Evolutionary conservation across 2,888 invertebrate genomes (phyloP), one percentile per base, ranked within the genome.

Genomic region (Drosophila affinis): DNA sequence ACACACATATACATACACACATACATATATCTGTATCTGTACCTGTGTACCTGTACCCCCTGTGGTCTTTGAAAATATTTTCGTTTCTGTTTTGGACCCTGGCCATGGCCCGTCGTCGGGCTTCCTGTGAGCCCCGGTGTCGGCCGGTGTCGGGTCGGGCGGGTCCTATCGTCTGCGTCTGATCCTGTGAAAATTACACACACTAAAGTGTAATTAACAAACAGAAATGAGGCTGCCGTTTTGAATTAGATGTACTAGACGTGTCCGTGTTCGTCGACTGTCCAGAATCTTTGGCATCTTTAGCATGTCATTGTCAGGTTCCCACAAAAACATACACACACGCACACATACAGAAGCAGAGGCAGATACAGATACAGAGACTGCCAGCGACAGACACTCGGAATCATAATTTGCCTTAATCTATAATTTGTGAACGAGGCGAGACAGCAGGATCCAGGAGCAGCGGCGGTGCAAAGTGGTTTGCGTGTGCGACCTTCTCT

Each of bases 181-280:
- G 85, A 89, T 89, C 81, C 89, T 81, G 87, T 88, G 89, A 88
- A 87, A 88, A 87, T 81, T 78, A 84, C 77, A 88, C 87, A 88
- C 78, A 87, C 77, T 79, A 80, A 87, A 79, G 79, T 84, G 85
- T 79, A 88, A 87, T 88, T 85, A 88, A 85, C 87, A 85, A 85
- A 87, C 85, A 87, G 81, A 77, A 87, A 77, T 87, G 89, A 85
- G 79, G 88, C 85, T 88, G 87, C 87, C 55, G 85, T 88, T 81
- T 69, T 21, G 51, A 24, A 83, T 80, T 80, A 79, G 83, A 81
- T 79, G 79, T 67, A 74, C 67, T 46, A 46, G 59, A 68, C 68
- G 67, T 67, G 73, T 9, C 29, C 29, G 29, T 27, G 27, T 2
- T 9, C 17, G 32, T 18, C 21, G 58, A 18, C 58, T 14, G 47